Conservation (phyloP, 2,888 invertebrate species). For the Lottia gigantea region DNA sequence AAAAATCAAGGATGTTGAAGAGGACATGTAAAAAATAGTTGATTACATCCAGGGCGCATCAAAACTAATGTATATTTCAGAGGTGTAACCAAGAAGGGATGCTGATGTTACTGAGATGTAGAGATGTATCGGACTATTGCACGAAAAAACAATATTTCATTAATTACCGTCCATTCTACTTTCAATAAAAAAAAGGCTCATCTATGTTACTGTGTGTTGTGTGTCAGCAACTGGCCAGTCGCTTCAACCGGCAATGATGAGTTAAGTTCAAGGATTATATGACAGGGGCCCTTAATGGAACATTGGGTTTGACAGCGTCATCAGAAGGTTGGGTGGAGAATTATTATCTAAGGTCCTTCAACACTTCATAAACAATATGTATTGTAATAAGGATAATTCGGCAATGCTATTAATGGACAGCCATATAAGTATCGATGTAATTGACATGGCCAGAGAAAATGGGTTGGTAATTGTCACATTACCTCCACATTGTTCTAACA, state of each 20-base stretch:
- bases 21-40: too few species aligned
- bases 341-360: background rate
- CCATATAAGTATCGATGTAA: background rate
- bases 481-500: background rate
- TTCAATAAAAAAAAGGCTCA: too few species aligned
- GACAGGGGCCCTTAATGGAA: background rate
- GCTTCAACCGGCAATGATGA: background rate
- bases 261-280: background rate
- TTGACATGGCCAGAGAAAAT: conserved; percentile 7
- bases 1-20: too few species aligned
- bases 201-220: too few species aligned
- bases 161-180: too few species aligned
- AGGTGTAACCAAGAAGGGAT: too few species aligned
- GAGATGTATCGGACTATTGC: too few species aligned
- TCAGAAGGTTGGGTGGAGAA: background rate
- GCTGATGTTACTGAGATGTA: too few species aligned
- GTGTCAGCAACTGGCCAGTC: conserved; percentile 9
- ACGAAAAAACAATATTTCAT: too few species aligned
- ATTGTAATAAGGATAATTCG: background rate
- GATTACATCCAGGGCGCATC: too few species aligned
- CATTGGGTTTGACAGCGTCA: background rate
- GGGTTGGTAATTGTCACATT: background rate
- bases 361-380: background rate
- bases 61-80: too few species aligned
- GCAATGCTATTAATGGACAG: background rate